phyloP scores from a whole-genome alignment of 2,888 invertebrate species.

The Conomelus anceps region DNA sequence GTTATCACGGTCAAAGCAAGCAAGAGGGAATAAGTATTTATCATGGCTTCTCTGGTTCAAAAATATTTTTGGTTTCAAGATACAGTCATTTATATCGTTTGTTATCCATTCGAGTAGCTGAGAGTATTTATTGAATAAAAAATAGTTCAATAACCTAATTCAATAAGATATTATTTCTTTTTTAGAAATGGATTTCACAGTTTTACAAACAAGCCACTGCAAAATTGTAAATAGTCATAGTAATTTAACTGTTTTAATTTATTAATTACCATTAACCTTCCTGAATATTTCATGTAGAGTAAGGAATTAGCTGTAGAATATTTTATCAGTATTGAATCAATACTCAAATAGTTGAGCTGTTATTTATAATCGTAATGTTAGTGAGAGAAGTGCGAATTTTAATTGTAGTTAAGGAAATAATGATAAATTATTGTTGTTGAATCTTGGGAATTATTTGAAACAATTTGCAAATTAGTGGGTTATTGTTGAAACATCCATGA shows the following conservation, averaged over 20 bases:
- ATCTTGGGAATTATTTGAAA: background rate
- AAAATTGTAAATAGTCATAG: background rate
- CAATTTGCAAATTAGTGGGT: background rate
- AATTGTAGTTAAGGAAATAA: background rate
- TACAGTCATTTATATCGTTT: too few species aligned
- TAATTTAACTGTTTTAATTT: background rate
- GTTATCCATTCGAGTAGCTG: too few species aligned
- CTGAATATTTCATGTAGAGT: background rate
- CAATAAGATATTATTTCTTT: background rate
- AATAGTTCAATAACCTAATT: background rate
- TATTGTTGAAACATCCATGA: background rate
- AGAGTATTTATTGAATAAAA: background rate
- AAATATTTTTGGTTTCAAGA: too few species aligned
- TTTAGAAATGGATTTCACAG: background rate
- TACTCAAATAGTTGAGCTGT: too few species aligned
- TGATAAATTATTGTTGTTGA: background rate
- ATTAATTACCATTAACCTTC: background rate
- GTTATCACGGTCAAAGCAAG: background rate
- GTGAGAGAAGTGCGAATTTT: background rate
- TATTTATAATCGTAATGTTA: background rate
- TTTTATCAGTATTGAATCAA: background rate
- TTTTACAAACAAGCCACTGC: background rate
- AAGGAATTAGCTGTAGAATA: background rate
- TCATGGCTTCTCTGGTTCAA: too few species aligned
- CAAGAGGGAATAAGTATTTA: too few species aligned